These are phyloP conservation scores for Tachysurus vachellii DNA, from an alignment of 2,113 vertebrate genomes.

Conservation along the genomic window DNA sequence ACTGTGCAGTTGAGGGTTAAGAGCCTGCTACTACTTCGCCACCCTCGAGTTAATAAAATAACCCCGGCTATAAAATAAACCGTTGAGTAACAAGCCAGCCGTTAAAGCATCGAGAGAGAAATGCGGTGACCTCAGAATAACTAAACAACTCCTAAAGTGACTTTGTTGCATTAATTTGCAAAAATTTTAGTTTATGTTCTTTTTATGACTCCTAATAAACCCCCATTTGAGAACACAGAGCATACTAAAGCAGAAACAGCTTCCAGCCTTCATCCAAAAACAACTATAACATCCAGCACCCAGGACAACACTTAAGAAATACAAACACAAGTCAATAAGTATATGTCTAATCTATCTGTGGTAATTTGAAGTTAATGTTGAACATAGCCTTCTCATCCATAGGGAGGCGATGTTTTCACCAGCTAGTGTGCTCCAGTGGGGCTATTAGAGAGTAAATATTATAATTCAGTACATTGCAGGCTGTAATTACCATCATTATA, in stretches of 20 bases:
- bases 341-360: slow-evolving; percentile 26
- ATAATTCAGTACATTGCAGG: slow-evolving; percentile 51
- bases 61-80: neutral
- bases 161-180: neutral
- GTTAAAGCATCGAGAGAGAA: neutral
- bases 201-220: slow-evolving; percentile 10
- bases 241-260: neutral
- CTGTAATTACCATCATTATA: slow-evolving; percentile 56
- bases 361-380: slow-evolving; percentile 42
- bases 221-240: neutral
- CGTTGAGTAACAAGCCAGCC: neutral
- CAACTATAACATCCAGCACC: neutral
- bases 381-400: slow-evolving; percentile 19
- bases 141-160: neutral
- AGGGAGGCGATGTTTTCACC: slow-evolving; percentile 33
- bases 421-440: slow-evolving; percentile 17
- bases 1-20: too few species aligned
- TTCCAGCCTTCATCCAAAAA: neutral
- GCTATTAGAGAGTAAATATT: slow-evolving; percentile 53
- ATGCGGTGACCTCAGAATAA: neutral
- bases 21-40: too few species aligned
- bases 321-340: slow-evolving; percentile 19
- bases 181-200: neutral
- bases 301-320: neutral
- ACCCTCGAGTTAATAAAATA: too few species aligned